phyloP scores from a whole-genome alignment of 2,888 invertebrate genomes.

The Mactromeris polynyma region DNA sequence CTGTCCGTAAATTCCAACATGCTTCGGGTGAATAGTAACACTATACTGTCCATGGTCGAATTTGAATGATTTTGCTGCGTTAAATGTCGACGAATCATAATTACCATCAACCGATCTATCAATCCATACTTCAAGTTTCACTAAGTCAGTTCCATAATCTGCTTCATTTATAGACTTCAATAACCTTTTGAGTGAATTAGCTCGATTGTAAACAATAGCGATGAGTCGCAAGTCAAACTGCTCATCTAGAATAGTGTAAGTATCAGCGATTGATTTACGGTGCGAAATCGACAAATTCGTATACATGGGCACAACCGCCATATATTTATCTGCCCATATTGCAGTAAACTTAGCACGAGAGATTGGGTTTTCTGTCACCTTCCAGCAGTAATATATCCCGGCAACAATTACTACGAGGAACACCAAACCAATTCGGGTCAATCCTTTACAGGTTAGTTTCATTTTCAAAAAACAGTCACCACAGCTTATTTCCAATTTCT shows the following conservation, averaged over 20 bases:
- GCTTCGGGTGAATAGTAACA: conserved; percentile 59
- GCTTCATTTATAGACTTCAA: conserved; percentile 68
- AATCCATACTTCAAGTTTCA: conserved; percentile 73
- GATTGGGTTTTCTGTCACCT: not conserved
- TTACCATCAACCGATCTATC: conserved; percentile 63
- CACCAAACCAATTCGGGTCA: not conserved
- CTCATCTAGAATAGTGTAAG: not conserved
- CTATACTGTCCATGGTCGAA: conserved; percentile 65
- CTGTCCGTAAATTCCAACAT: conserved; percentile 75
- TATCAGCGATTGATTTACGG: not conserved
- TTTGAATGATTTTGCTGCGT: conserved; percentile 47
- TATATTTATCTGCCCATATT: not conserved
- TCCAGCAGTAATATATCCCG: conserved; percentile 7
- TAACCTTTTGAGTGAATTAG: conserved; percentile 63
- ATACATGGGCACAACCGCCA: not conserved
- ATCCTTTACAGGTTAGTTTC: not conserved
- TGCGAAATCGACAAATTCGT: not conserved
- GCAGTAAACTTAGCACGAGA: conserved; percentile 16
- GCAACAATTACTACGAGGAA: not conserved
- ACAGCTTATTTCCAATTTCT: not conserved
- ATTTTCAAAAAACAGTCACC: not conserved
- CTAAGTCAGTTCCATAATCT: conserved; percentile 59
- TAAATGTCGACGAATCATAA: conserved; percentile 52
- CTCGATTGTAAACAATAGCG: conserved; percentile 67
- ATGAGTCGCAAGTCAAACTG: conserved; percentile 68